A percentile compares a stretch with the other conserved stretches of the same genome.
These are phyloP conservation scores for Deilephila elpenor DNA, from an alignment of 2,888 invertebrate genomes.

Conservation along the genomic window DNA sequence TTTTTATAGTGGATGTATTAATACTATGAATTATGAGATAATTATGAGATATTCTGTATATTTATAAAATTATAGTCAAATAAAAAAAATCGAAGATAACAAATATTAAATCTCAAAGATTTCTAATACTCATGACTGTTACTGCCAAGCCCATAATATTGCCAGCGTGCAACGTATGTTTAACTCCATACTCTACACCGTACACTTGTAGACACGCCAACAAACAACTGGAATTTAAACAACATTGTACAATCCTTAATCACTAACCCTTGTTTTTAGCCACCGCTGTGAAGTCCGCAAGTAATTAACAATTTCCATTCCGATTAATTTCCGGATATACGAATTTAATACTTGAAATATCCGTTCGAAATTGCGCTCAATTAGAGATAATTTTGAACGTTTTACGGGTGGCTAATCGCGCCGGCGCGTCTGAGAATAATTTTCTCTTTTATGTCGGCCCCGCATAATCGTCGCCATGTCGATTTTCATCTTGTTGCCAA, in stretches of 20 bases:
- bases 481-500: constrained; percentile 33
- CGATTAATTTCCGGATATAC: constrained; percentile 21
- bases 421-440: constrained; percentile 37
- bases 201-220: not conserved
- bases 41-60: no score
- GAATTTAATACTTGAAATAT: constrained; percentile 28
- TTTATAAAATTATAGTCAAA: no score
- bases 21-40: not conserved
- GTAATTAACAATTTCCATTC: constrained; percentile 22
- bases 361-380: constrained; percentile 34
- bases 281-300: constrained; percentile 33
- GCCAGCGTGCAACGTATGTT: not conserved
- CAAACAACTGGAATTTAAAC: not conserved
- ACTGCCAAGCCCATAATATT: not conserved
- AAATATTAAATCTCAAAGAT: no score
- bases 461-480: constrained; percentile 33
- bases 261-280: constrained; percentile 40
- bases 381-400: constrained; percentile 40
- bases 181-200: not conserved
- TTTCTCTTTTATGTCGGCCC: constrained; percentile 37
- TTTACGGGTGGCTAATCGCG: constrained; percentile 36
- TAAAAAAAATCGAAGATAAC: no score
- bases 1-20: not conserved
- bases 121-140: no score
- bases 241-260: constrained; percentile 29